These are phyloP conservation scores for Elymnias hypermnestra DNA, from an alignment of 1,140 invertebrate species.

Conservation along the genomic window DNA sequence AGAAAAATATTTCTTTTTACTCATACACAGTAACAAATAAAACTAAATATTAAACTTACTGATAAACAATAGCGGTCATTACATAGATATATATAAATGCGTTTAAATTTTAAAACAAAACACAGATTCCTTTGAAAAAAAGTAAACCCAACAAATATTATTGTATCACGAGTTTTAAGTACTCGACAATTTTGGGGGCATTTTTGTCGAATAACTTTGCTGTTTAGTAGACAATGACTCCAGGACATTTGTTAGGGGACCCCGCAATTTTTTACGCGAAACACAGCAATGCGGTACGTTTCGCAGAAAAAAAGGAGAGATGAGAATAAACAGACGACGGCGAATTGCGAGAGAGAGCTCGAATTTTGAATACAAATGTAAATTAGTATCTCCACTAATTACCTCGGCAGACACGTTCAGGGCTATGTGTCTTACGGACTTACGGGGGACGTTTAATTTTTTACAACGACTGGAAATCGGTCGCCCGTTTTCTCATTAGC, in stretches of 20 bases:
- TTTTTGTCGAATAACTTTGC: conserved; percentile 18
- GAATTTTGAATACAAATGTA: conserved; percentile 79
- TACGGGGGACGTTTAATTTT: conserved; percentile 62
- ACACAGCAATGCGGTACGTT: conserved; percentile 72
- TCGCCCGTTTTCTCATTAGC: conserved; percentile 65
- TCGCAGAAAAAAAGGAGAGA: conserved; percentile 62
- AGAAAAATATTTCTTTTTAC: too few relatives aligned
- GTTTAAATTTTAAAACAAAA: too few relatives aligned
- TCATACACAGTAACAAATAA: too few relatives aligned
- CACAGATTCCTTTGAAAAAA: too few relatives aligned
- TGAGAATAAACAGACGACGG: conserved; percentile 73
- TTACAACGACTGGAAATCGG: conserved; percentile 51
- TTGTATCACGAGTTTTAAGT: background rate
- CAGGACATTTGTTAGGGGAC: conserved; percentile 63
- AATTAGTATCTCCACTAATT: conserved; percentile 77
- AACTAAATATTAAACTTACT: too few relatives aligned
- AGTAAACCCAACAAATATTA: too few relatives aligned
- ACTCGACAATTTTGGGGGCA: conserved; percentile 7
- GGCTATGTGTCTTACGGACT: conserved; percentile 71
- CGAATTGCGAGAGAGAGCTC: conserved; percentile 72
- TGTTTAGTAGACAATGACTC: conserved; percentile 48
- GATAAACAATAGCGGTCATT: too few relatives aligned
- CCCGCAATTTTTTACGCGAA: conserved; percentile 70
- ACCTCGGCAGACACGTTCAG: conserved; percentile 67
- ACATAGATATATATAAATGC: too few relatives aligned